Base-by-base conservation (phyloP, 1,140 invertebrate genomes). In the Drosophila hydei region DNA sequence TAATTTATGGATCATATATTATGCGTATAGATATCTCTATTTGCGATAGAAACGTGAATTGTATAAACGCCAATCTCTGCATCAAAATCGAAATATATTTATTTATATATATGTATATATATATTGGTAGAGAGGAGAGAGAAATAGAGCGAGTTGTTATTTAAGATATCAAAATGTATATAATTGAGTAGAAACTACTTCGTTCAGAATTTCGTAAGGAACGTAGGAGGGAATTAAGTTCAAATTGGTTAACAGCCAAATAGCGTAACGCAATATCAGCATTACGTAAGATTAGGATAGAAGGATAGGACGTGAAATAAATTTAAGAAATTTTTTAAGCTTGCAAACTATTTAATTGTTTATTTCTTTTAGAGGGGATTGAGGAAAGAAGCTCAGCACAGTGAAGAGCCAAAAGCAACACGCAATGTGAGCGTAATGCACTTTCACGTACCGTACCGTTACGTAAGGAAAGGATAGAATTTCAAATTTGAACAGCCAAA, bases 41-140 rank as follows among this genome's bases (percentile, higher is more conserved):
- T 89, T 90, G 63, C 90, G 89, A 79, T 91, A 83, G 64, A 73
- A 79, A 61, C 90, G 83, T 69, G 90, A 87, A 69, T 91, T 91
- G 76, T 91, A 91, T 58, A 91, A 70, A 77, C 90, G 90, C 90
- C 90, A 91, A 89, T 91, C 90, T 91, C 90, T 91, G 79, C 75
- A 76, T 84, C 43, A 16, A 51, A 70, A 70, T 71, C 52, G 50
- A 63, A 72, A 62, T 43, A 60, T 23, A 51, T 58, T 16, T 50
- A 55, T 16, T 43, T 58, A 50, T 61, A 50, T 75, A 42, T 58
- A 42, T 40, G 38, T 52, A 55, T 11, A 43, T 51, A 50, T 64
- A 45, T 75, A 47, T 58, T 77, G 60, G 38, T 81, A 74, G 63
- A 77, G 72, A 79, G 62, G 77, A 78, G 78, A 83, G 54, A 88